Evolutionary conservation across 2,888 invertebrate genomes (phyloP).

Genomic region (Drosophila formosana): DNA sequence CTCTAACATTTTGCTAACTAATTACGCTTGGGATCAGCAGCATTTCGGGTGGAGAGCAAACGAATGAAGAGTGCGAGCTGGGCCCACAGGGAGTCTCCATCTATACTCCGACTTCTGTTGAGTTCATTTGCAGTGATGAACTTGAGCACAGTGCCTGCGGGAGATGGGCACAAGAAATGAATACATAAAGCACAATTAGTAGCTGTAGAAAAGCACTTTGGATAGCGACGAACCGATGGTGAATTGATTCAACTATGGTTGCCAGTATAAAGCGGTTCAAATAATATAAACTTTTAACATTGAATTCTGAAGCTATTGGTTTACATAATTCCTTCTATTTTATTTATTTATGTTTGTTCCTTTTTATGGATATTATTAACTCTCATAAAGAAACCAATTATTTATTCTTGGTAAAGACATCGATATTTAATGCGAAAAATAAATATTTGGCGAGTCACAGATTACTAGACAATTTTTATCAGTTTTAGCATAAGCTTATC

Average conservation of each 20-base stretch:
- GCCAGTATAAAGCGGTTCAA: slow-evolving; percentile 1
- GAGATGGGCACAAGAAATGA: slow-evolving; percentile 34
- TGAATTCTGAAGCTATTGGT: too few relatives aligned
- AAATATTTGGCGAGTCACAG: too few relatives aligned
- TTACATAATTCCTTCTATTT: too few relatives aligned
- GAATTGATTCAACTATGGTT: slow-evolving; percentile 19
- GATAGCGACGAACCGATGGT: background rate
- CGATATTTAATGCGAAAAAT: too few relatives aligned
- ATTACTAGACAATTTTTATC: too few relatives aligned
- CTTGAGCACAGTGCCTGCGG: slow-evolving; percentile 49
- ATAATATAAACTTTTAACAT: too few relatives aligned
- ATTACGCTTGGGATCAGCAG: slow-evolving; percentile 57
- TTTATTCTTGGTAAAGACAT: too few relatives aligned
- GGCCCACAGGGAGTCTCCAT: slow-evolving; percentile 10
- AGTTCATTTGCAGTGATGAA: slow-evolving; percentile 65
- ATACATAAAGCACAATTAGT: slow-evolving; percentile 55
- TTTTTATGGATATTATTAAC: too few relatives aligned
- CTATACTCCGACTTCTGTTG: background rate
- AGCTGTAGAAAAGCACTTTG: slow-evolving; percentile 3
- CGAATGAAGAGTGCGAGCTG: background rate
- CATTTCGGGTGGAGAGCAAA: background rate
- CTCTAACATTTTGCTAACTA: slow-evolving; percentile 73
- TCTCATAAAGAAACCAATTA: too few relatives aligned
- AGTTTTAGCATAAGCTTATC: background rate
- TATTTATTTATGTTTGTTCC: too few relatives aligned